Percentiles rank a stretch among this genome's conserved stretches.
phyloP scores from a whole-genome alignment of 1,140 invertebrate genomes.

The Drosophila aff. region DNA sequence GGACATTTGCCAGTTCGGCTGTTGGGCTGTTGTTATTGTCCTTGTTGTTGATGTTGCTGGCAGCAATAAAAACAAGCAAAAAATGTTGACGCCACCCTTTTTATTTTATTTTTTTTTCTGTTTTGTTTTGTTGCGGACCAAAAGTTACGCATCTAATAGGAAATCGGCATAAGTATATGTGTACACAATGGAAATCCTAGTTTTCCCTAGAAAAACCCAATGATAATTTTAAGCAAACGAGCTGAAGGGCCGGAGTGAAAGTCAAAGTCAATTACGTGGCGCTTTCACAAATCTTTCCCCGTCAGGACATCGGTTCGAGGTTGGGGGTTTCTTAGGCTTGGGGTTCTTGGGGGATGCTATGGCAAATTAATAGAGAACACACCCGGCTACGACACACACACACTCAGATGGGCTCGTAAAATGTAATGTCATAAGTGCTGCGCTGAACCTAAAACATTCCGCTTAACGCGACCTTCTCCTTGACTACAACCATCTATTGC shows the following conservation, averaged over 20 bases:
- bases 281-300: slow-evolving; percentile 76
- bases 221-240: slow-evolving; percentile 80
- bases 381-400: slow-evolving; percentile 22
- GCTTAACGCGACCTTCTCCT: slow-evolving; percentile 66
- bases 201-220: slow-evolving; percentile 42
- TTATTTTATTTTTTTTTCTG: slow-evolving; percentile 35
- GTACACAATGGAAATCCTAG: slow-evolving; percentile 75
- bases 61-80: slow-evolving; percentile 79
- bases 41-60: slow-evolving; percentile 67
- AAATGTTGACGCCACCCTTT: slow-evolving; percentile 82
- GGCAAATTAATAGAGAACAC: slow-evolving; percentile 80
- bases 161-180: slow-evolving; percentile 81
- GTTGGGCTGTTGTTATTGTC: slow-evolving; percentile 38
- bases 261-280: slow-evolving; percentile 81
- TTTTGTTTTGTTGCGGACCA: slow-evolving; percentile 48
- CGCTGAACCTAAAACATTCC: slow-evolving; percentile 77
- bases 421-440: slow-evolving; percentile 81
- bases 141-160: slow-evolving; percentile 60
- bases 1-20: slow-evolving; percentile 76
- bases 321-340: slow-evolving; percentile 2
- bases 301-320: slow-evolving; percentile 61
- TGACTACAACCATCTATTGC: slow-evolving; percentile 43
- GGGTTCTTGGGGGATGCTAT: slow-evolving; percentile 53
- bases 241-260: slow-evolving; percentile 36
- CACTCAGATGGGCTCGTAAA: slow-evolving; percentile 53